These are phyloP conservation scores for Ganaspis brasiliensis DNA, from an alignment of 2,888 invertebrate species.

Conservation along the genomic window DNA sequence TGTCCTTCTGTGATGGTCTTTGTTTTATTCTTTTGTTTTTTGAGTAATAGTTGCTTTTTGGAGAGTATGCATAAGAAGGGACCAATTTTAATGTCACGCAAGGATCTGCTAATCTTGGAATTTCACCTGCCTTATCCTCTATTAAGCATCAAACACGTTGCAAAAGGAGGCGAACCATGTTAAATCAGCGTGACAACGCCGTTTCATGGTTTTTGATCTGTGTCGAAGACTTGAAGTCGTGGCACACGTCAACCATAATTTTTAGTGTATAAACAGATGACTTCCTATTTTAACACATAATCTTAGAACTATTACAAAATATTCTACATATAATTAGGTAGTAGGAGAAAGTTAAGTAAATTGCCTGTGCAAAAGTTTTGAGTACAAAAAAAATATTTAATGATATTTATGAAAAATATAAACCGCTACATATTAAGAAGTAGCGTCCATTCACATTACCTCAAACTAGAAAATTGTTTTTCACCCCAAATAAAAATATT, in stretches of 20 bases:
- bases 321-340: no score
- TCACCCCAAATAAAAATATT: no score
- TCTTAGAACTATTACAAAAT: not conserved
- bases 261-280: constrained; percentile 26
- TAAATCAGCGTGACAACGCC: constrained; percentile 71
- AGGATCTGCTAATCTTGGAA: constrained; percentile 25
- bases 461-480: no score
- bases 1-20: not conserved
- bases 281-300: not conserved
- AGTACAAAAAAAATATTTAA: no score
- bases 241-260: constrained; percentile 58
- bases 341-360: no score
- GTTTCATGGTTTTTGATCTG: constrained; percentile 69
- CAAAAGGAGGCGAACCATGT: constrained; percentile 59
- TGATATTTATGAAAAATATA: no score
- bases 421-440: no score
- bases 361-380: no score
- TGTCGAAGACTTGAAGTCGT: constrained; percentile 52
- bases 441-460: no score
- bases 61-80: not conserved
- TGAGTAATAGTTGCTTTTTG: not conserved
- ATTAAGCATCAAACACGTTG: constrained; percentile 45
- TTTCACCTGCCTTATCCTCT: constrained; percentile 32
- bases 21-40: not conserved
- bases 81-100: constrained; percentile 16